phyloP scores from a whole-genome alignment of 2,888 invertebrate species.

The Temnothorax unifasciatus region DNA sequence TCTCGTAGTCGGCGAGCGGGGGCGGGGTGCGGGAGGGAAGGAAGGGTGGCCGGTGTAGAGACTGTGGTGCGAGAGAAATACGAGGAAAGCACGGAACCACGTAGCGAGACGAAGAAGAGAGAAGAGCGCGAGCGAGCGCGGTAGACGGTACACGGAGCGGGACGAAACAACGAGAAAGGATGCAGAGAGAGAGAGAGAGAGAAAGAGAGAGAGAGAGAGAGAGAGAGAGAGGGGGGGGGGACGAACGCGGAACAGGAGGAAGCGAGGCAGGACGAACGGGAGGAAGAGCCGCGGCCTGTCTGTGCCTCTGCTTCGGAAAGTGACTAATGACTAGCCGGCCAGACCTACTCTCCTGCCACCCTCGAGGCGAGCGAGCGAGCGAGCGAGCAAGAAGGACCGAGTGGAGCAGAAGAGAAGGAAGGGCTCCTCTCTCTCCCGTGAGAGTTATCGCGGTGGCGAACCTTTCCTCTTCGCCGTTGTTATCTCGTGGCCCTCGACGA shows the following conservation, averaged over 20 bases:
- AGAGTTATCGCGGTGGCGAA: slow-evolving; percentile 75
- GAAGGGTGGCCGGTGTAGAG: slow-evolving; percentile 75
- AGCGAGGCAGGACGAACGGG: slow-evolving; percentile 74
- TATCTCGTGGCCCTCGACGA: slow-evolving; percentile 78
- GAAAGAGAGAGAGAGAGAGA: too few relatives aligned
- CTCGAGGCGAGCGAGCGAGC: slow-evolving; percentile 79
- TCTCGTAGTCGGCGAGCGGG: slow-evolving; percentile 48
- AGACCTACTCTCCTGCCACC: slow-evolving; percentile 83
- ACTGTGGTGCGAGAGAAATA: slow-evolving; percentile 71
- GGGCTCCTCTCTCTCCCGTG: slow-evolving; percentile 60
- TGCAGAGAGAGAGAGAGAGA: slow-evolving; percentile 55
- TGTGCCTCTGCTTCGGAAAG: slow-evolving; percentile 86
- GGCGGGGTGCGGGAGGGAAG: slow-evolving; percentile 57
- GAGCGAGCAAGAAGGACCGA: slow-evolving; percentile 55
- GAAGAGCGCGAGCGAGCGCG: slow-evolving; percentile 49
- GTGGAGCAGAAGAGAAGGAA: slow-evolving; percentile 21
- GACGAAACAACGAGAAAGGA: slow-evolving; percentile 51
- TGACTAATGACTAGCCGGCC: slow-evolving; percentile 86
- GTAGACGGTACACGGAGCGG: slow-evolving; percentile 57
- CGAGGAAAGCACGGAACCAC: slow-evolving; percentile 64
- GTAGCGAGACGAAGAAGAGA: slow-evolving; percentile 57
- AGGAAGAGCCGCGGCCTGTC: slow-evolving; percentile 82
- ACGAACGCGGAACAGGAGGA: slow-evolving; percentile 62
- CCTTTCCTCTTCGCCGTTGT: slow-evolving; percentile 66
- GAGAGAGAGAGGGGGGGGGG: too few relatives aligned